Conservation (phyloP, 2,797 vertebrate genomes). For the Scyliorhinus canicula region DNA sequence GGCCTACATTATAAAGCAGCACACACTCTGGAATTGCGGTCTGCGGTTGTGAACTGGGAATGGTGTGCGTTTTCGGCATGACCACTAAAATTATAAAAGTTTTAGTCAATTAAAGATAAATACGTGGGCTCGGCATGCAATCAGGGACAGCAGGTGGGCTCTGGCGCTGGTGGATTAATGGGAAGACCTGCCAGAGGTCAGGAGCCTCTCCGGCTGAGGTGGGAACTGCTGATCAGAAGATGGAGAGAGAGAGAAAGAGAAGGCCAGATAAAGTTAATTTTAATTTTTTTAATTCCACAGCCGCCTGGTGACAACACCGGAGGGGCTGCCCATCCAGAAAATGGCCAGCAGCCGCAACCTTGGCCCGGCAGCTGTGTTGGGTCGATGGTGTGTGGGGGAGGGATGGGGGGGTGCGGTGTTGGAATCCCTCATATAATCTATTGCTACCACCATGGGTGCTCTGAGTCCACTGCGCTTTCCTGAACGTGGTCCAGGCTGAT, state of each 20-base stretch:
- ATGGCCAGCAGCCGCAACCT: too few species aligned
- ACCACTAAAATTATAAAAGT: neutral
- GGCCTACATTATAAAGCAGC: neutral
- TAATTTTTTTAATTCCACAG: too few species aligned
- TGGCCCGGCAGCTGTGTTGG: neutral
- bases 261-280: too few species aligned
- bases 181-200: neutral
- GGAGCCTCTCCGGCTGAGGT: neutral
- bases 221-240: neutral
- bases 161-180: neutral
- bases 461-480: neutral
- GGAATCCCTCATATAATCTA: neutral
- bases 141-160: too few species aligned
- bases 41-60: neutral
- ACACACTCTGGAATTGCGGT: neutral
- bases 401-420: too few species aligned
- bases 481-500: neutral
- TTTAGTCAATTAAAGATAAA: neutral
- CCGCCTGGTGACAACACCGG: too few species aligned
- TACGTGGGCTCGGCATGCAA: too few species aligned
- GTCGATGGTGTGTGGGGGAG: neutral
- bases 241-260: neutral
- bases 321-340: too few species aligned
- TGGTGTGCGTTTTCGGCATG: neutral
- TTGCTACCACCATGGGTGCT: neutral